Evolutionary conservation across 1,140 invertebrate species (phyloP).

Genomic region (Argopecten irradians): DNA sequence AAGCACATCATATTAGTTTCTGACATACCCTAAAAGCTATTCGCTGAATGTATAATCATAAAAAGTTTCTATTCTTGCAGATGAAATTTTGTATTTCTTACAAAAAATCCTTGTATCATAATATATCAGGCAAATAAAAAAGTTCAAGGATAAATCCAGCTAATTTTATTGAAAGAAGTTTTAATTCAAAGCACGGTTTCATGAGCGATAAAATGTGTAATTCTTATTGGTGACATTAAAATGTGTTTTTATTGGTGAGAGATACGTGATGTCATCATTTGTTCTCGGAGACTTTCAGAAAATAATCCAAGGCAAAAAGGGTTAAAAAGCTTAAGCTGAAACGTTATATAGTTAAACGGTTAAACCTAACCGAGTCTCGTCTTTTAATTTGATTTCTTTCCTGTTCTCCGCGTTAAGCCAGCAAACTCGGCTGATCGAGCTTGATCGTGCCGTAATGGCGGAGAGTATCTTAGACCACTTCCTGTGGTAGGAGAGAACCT

Average conservation of each 20-base stretch:
- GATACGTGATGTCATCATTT: neutral
- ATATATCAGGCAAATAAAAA: too few relatives aligned
- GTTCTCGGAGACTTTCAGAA: neutral
- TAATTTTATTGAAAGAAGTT: too few relatives aligned
- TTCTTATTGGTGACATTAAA: too few relatives aligned
- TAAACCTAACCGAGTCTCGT: neutral
- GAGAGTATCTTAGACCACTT: conserved; percentile 1
- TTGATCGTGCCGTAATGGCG: neutral
- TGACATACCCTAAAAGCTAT: too few relatives aligned
- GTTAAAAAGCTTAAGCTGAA: neutral
- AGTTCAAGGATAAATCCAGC: too few relatives aligned
- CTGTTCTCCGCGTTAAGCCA: neutral
- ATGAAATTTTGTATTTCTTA: too few relatives aligned
- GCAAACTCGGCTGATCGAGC: neutral
- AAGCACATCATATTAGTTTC: too few relatives aligned
- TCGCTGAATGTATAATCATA: too few relatives aligned
- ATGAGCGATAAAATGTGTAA: too few relatives aligned
- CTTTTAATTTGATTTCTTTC: conserved; percentile 5
- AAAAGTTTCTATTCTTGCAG: too few relatives aligned
- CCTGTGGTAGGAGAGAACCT: neutral
- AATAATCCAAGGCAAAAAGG: neutral
- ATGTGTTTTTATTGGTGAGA: neutral
- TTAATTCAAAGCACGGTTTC: too few relatives aligned
- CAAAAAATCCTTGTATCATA: too few relatives aligned
- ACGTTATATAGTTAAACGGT: neutral